Evolutionary conservation across 2,888 invertebrate genomes (phyloP).

Genomic region (Sphecodes monilicornis): DNA sequence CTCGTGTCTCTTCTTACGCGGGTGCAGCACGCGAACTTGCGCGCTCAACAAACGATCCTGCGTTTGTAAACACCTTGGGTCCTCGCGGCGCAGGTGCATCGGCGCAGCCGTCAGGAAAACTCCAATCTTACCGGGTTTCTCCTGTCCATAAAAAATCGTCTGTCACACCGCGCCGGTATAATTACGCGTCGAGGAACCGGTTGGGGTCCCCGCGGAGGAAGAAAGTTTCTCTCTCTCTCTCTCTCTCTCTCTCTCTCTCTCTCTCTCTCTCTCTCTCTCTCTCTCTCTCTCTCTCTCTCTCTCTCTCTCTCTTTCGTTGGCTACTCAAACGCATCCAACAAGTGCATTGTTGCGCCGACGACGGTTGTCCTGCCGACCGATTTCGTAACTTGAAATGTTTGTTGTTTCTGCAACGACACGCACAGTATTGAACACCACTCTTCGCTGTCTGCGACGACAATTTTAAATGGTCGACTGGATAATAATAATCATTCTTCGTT

Average conservation of each 20-base stretch:
- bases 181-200: slow-evolving; percentile 75
- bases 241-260: background rate
- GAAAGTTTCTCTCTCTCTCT: slow-evolving; percentile 3
- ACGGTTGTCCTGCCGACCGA: background rate
- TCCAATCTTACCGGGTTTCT: slow-evolving; percentile 70
- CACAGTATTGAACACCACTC: background rate
- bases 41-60: background rate
- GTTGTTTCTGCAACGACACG: slow-evolving; percentile 12
- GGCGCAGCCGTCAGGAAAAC: slow-evolving; percentile 66
- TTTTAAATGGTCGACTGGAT: background rate
- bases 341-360: slow-evolving; percentile 7
- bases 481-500: background rate
- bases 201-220: slow-evolving; percentile 51
- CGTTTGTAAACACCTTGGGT: slow-evolving; percentile 32
- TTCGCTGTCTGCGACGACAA: background rate
- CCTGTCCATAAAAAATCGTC: slow-evolving; percentile 35
- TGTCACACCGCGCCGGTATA: slow-evolving; percentile 62
- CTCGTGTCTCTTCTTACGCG: background rate
- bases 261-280: background rate
- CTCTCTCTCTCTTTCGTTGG: background rate
- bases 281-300: background rate
- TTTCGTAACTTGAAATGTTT: slow-evolving; percentile 15
- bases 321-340: background rate
- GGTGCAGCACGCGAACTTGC: background rate
- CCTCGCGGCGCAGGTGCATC: slow-evolving; percentile 43